These are phyloP conservation scores for Eleginops maclovinus DNA, from an alignment of 2,113 vertebrate species.

Conservation along the genomic window DNA sequence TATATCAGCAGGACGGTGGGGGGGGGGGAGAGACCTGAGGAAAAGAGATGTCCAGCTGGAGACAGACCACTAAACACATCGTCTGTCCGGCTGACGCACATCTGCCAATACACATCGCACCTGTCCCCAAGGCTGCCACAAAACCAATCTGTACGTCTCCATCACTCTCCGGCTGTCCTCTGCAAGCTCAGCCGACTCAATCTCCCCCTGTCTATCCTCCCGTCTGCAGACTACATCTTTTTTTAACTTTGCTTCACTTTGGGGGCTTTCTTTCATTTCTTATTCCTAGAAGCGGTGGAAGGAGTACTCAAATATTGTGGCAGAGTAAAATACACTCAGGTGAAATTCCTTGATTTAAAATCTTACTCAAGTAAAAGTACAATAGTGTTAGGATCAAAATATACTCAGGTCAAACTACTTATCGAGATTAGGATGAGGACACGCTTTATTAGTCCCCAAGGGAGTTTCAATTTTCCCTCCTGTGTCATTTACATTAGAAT, in stretches of 20 bases:
- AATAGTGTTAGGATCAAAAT: too few species aligned
- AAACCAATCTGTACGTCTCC: constrained; percentile 57
- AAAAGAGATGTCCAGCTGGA: constrained; percentile 72
- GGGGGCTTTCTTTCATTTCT: background rate
- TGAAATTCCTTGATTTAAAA: too few species aligned
- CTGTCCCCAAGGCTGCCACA: constrained; percentile 57
- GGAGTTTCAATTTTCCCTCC: too few species aligned
- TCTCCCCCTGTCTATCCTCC: background rate
- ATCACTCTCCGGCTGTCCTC: constrained; percentile 35
- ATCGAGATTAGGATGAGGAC: too few species aligned
- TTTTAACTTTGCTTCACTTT: background rate
- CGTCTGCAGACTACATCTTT: background rate
- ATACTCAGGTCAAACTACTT: too few species aligned
- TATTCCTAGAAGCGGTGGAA: too few species aligned
- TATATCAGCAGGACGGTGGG: constrained; percentile 69
- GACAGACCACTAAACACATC: constrained; percentile 72
- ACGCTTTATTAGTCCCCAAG: too few species aligned
- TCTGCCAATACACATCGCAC: constrained; percentile 64
- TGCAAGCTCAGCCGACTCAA: constrained; percentile 2
- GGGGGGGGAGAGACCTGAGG: constrained; percentile 43
- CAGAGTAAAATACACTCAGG: too few species aligned
- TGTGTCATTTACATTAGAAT: too few species aligned
- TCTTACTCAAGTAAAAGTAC: too few species aligned
- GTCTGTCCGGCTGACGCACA: constrained; percentile 66
- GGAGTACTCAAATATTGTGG: too few species aligned